These are phyloP conservation scores for Sebastes matsubarae DNA, from an alignment of 2,797 vertebrate species.

Conservation along the genomic window DNA sequence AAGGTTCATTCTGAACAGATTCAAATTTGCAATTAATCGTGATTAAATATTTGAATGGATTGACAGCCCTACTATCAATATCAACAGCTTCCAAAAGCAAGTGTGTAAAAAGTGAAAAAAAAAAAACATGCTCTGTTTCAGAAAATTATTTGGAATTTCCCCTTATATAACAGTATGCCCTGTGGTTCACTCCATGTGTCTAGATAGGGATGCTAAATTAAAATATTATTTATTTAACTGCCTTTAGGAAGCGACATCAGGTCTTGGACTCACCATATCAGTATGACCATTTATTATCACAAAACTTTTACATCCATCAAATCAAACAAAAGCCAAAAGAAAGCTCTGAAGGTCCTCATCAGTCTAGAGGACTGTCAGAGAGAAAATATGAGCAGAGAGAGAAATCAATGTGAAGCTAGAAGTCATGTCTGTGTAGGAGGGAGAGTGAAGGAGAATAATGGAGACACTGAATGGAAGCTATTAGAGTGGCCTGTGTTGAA, in stretches of 20 bases:
- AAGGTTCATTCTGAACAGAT: no score
- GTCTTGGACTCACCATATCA: background rate
- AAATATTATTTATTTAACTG: background rate
- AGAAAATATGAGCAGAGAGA: background rate
- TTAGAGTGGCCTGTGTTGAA: background rate
- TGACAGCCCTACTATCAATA: no score
- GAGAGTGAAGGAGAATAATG: background rate
- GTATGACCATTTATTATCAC: background rate
- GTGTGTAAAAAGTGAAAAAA: background rate
- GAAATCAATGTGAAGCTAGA: background rate
- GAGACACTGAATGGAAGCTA: background rate
- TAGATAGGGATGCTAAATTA: background rate
- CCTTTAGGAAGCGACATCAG: background rate
- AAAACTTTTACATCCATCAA: background rate
- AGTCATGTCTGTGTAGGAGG: constrained; percentile 1
- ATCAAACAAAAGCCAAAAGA: background rate
- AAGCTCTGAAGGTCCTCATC: background rate
- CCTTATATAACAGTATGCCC: background rate
- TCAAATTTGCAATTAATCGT: no score
- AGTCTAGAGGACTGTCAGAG: background rate
- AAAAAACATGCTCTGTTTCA: background rate
- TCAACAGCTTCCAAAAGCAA: background rate
- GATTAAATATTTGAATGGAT: no score
- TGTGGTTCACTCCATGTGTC: background rate
- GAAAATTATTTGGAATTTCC: no score